phyloP scores from a whole-genome alignment of 2,888 invertebrate species.

The Caenorhabditis imperialis region DNA sequence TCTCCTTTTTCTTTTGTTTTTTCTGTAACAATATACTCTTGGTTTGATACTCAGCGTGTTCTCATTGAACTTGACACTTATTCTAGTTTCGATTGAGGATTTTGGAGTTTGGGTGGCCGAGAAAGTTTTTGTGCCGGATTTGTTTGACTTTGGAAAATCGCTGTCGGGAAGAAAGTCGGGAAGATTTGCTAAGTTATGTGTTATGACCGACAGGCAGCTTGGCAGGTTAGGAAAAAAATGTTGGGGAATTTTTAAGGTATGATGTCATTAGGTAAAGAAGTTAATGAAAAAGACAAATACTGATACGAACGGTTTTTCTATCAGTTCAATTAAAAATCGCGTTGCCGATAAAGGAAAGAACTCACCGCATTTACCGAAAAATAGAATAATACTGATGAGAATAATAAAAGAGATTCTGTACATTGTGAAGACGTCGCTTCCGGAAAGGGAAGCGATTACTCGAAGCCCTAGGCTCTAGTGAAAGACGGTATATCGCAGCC shows the following conservation, averaged over 20 bases:
- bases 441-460: no score
- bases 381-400: constrained; percentile 21
- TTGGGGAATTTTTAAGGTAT: no score
- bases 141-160: constrained; percentile 27
- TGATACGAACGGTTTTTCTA: neutral
- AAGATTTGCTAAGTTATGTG: constrained; percentile 21
- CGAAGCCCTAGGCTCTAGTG: constrained; percentile 49
- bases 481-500: constrained; percentile 53
- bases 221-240: neutral
- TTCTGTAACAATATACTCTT: no score
- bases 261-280: no score
- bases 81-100: neutral
- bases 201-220: constrained; percentile 26
- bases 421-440: constrained; percentile 13
- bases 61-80: constrained; percentile 1
- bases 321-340: neutral
- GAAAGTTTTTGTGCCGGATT: constrained; percentile 11
- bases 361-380: constrained; percentile 49
- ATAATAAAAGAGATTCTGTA: constrained; percentile 36
- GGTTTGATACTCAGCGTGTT: no score
- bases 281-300: no score
- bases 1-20: constrained; percentile 8
- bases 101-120: constrained; percentile 32
- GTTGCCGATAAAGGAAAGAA: constrained; percentile 13
- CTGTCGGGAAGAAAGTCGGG: constrained; percentile 19